Evolutionary conservation across 2,888 invertebrate species (phyloP).

Genomic region (Cerastis rubricosa): DNA sequence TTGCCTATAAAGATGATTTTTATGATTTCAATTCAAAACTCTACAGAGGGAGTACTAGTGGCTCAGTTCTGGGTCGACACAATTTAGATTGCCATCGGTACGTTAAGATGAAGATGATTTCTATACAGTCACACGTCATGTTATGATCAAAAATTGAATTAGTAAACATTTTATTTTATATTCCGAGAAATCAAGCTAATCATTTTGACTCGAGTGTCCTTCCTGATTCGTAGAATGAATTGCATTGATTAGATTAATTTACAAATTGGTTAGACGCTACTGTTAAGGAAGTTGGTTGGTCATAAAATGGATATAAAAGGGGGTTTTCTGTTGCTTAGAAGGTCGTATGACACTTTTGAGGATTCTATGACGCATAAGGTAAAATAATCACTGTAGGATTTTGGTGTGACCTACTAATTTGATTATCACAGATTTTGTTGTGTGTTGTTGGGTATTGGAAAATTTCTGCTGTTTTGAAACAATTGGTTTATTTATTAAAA

Average conservation of each 20-base stretch:
- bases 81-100: no score
- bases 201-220: neutral
- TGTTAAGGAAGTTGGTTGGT: neutral
- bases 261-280: neutral
- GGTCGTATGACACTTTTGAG: constrained; percentile 32
- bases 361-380: constrained; percentile 13
- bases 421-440: constrained; percentile 13
- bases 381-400: constrained; percentile 20
- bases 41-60: no score
- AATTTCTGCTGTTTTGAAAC: neutral
- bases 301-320: neutral
- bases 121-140: neutral
- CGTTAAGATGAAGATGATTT: neutral
- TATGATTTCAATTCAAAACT: no score
- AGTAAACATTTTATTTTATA: constrained; percentile 1
- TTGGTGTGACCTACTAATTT: constrained; percentile 18
- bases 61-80: no score
- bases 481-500: no score
- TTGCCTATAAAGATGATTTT: neutral
- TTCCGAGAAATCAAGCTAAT: neutral
- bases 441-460: neutral
- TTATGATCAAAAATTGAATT: neutral
- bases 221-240: constrained; percentile 6
- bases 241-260: neutral
- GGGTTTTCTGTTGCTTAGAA: neutral